Evolutionary conservation across 2,113 vertebrate genomes (phyloP).

Genomic region (Epinephelus fuscoguttatus): DNA sequence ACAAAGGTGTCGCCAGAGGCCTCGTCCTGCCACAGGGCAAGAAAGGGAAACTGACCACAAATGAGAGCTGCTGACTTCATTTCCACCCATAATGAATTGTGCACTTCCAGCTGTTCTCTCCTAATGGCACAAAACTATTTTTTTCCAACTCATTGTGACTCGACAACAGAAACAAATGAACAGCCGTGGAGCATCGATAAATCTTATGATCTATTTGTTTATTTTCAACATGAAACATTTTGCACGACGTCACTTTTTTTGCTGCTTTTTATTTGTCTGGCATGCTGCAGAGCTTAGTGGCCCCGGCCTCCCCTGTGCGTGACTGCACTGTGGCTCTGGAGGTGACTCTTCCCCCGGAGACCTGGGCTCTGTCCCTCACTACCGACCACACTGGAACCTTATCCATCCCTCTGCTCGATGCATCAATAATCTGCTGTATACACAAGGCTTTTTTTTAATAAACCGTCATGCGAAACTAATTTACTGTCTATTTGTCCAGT

Average conservation of each 20-base stretch:
- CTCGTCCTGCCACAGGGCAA: slow-evolving; percentile 11
- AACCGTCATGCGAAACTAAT: slow-evolving; percentile 85
- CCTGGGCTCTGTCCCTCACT: slow-evolving; percentile 49
- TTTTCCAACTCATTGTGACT: slow-evolving; percentile 12
- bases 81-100: slow-evolving; percentile 53
- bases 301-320: slow-evolving; percentile 36
- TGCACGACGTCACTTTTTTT: slow-evolving; percentile 12
- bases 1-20: slow-evolving; percentile 44
- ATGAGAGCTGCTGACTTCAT: slow-evolving; percentile 42
- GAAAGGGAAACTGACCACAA: slow-evolving; percentile 46
- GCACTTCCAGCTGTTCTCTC: slow-evolving; percentile 37
- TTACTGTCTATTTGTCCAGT: slow-evolving; percentile 86
- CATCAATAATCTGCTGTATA: slow-evolving; percentile 80
- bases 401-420: slow-evolving; percentile 75
- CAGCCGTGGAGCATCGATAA: slow-evolving; percentile 14
- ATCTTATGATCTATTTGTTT: slow-evolving; percentile 38
- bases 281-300: neutral
- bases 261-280: slow-evolving; percentile 15
- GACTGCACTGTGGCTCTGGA: slow-evolving; percentile 51
- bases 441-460: slow-evolving; percentile 81
- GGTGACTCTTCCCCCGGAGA: slow-evolving; percentile 66
- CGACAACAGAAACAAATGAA: slow-evolving; percentile 26
- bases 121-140: slow-evolving; percentile 10
- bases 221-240: slow-evolving; percentile 24
- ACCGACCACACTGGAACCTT: slow-evolving; percentile 71